Evolutionary conservation across 1,140 invertebrate species (phyloP).

Genomic region (Anadara kagoshimensis): DNA sequence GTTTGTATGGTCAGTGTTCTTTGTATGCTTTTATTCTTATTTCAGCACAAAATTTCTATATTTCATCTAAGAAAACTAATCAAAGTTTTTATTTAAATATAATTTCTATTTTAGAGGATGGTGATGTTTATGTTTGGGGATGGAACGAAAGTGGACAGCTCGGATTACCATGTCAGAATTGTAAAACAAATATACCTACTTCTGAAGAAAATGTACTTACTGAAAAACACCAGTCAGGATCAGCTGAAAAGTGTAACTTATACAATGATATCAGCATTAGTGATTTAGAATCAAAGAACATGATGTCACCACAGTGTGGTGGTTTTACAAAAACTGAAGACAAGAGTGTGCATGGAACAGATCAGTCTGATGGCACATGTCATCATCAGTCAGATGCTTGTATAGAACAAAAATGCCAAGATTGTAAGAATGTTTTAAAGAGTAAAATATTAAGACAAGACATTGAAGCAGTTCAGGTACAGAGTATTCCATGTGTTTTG

Average conservation of each 20-base stretch:
- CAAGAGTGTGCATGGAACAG: not conserved
- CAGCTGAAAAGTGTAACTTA: not conserved
- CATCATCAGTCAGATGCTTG: not conserved
- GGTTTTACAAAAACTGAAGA: not conserved
- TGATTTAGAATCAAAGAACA: not conserved
- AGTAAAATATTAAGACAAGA: conserved; percentile 30
- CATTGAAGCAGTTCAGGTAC: conserved; percentile 45
- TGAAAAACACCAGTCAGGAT: not conserved
- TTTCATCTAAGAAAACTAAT: not conserved
- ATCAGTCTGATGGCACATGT: not conserved
- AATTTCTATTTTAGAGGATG: conserved; percentile 55
- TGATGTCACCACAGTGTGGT: not conserved
- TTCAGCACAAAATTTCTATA: too few species aligned
- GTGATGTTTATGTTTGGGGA: conserved; percentile 86
- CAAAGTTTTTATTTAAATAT: conserved; percentile 2
- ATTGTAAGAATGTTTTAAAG: not conserved
- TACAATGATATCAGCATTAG: too few species aligned
- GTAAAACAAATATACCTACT: not conserved
- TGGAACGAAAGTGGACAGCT: conserved; percentile 90
- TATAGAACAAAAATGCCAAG: not conserved
- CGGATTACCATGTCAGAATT: conserved; percentile 75
- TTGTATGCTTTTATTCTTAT: too few species aligned
- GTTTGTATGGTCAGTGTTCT: too few species aligned
- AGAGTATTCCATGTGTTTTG: conserved; percentile 46
- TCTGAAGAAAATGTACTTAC: not conserved